phyloP scores from a whole-genome alignment of 2,888 invertebrate species.

The Epirrita christyi region DNA sequence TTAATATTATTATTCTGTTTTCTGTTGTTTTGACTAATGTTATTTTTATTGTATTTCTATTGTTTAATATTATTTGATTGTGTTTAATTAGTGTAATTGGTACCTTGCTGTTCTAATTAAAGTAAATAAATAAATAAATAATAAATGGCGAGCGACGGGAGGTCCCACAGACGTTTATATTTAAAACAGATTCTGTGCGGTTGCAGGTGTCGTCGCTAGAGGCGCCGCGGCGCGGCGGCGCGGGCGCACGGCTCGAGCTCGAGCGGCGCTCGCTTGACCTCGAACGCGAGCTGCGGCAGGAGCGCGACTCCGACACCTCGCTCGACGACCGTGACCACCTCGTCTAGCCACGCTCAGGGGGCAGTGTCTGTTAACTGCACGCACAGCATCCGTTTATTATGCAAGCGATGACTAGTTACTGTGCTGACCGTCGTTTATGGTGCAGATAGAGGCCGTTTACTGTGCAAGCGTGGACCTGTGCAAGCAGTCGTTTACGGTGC shows the following conservation, averaged over 20 bases:
- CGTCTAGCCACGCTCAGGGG: conserved; percentile 55
- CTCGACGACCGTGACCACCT: conserved; percentile 79
- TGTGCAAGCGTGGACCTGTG: background rate
- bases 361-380: conserved; percentile 14
- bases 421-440: background rate
- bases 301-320: conserved; percentile 73
- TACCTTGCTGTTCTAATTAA: no score
- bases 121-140: no score
- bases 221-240: conserved; percentile 58
- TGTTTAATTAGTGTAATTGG: no score
- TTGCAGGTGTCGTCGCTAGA: conserved; percentile 77
- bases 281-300: conserved; percentile 77
- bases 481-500: background rate
- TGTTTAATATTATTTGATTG: no score
- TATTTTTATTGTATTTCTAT: no score
- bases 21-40: no score
- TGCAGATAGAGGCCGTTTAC: background rate
- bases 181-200: conserved; percentile 25
- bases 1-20: no score
- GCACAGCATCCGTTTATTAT: background rate
- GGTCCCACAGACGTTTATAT: conserved; percentile 23
- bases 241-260: conserved; percentile 64
- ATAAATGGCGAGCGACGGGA: background rate
- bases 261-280: conserved; percentile 81
- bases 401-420: background rate